These are phyloP conservation scores for Beaufortia kweichowensis DNA, from an alignment of 2,113 vertebrate species.

Conservation along the genomic window DNA sequence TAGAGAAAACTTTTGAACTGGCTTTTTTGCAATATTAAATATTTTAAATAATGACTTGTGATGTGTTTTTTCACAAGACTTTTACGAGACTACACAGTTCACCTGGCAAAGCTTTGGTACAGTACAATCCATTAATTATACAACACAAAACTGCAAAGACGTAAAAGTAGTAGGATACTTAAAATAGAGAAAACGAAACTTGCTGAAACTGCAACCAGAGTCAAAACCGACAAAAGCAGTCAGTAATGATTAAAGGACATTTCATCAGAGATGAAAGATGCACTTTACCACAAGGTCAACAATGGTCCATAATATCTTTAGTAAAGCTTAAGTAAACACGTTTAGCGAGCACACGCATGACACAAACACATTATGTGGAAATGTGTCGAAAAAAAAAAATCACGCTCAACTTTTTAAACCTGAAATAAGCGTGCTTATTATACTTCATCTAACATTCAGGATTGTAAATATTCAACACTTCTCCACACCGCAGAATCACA, in stretches of 20 bases:
- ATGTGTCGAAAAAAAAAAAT: too few species aligned
- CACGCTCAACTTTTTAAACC: not conserved
- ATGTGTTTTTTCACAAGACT: not conserved
- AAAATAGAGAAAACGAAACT: not conserved
- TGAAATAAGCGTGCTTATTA: not conserved
- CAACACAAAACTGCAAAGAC: not conserved
- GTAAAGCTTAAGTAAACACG: slow-evolving; percentile 7
- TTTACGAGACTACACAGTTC: not conserved
- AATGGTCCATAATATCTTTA: slow-evolving; percentile 2
- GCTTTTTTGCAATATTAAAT: not conserved
- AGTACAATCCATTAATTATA: slow-evolving; percentile 7
- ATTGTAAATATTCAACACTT: slow-evolving; percentile 41
- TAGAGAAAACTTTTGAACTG: too few species aligned
- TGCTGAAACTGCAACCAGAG: not conserved
- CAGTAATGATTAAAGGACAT: not conserved
- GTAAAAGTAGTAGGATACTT: not conserved
- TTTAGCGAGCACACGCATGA: not conserved
- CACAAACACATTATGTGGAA: not conserved
- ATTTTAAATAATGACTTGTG: not conserved
- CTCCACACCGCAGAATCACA: slow-evolving; percentile 18
- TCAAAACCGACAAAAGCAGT: too few species aligned
- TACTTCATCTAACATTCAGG: not conserved
- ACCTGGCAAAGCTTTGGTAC: not conserved
- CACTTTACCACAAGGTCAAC: not conserved
- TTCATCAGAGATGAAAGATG: not conserved